Evolutionary conservation across 2,888 invertebrate genomes (phyloP), one percentile per base, ranked within the genome.

Genomic region (Malachius bipustulatus): DNA sequence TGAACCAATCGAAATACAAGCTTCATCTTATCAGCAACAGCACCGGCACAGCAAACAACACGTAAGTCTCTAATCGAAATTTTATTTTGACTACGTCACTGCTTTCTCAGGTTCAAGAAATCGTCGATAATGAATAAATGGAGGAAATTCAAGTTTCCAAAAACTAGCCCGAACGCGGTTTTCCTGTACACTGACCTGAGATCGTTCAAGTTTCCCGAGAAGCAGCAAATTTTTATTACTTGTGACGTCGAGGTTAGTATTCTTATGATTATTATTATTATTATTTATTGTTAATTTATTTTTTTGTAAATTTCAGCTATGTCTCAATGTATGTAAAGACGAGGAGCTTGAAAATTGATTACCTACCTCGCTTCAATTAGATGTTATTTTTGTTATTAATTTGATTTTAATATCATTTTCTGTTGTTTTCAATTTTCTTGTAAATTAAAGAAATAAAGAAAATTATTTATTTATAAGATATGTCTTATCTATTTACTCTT

Each of bases 121-220:
- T 68, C 60, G 42, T 77, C 77, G 51, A 57, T 80, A 1, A 75
- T 80, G 33, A 73, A 74, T 13, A 60, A 66, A 26, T 81, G 77
- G 75, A 66, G 69, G 45, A 74, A 71, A 53, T 68, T 71, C 1
- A 66, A 28, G n/a, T 36, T 36, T 34, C 34, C 35, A 14, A 41
- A 41, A 8, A 30, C 34, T 11, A 37, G 32, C 14, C 34, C 33
- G 2, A 37, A 34, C 9, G 34, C 35, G 31, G 39, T 37, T 9
- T 41, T 47, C n/a, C 16, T 50, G 9, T 75, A 75, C 52, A 77
- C 75, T 45, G 75, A 71, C 56, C 67, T 82, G 6, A 75, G 71
- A 46, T 77, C 81, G 0, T 82, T 82, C 60, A 74, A 79, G 43
- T 82, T 82, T 53, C 81, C 81, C 1, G 81, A 81, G 42, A 73